phyloP scores from a whole-genome alignment of 2,113 vertebrate genomes.

The Pteropus alecto region DNA sequence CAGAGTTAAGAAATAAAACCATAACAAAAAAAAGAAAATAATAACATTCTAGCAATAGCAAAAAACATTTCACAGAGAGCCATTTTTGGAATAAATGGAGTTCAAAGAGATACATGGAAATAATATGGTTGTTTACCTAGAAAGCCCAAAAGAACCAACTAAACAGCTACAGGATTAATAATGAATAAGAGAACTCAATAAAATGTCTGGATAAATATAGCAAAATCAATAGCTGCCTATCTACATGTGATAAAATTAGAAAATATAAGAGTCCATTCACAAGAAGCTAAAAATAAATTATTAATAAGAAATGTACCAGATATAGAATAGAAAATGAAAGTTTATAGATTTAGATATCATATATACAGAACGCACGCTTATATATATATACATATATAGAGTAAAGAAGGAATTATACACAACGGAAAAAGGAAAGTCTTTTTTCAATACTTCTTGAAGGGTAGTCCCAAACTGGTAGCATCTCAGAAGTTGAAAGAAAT shows the following conservation, averaged over 20 bases:
- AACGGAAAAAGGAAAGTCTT: neutral
- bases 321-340: neutral
- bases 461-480: neutral
- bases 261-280: neutral
- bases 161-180: slow-evolving; percentile 43
- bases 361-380: neutral
- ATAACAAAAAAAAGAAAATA: neutral
- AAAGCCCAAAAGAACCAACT: neutral
- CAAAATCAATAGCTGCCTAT: slow-evolving; percentile 37
- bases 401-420: neutral
- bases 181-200: slow-evolving; percentile 40
- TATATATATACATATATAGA: neutral
- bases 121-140: neutral
- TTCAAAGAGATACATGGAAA: neutral
- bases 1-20: neutral
- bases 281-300: slow-evolving; percentile 20
- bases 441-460: neutral
- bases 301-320: neutral
- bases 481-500: neutral
- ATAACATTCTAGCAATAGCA: neutral
- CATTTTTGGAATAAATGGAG: neutral
- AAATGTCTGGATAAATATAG: slow-evolving; percentile 30
- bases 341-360: neutral
- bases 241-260: slow-evolving; percentile 4
- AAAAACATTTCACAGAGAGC: neutral